Evolutionary conservation across 30 jellyfish, hydroid and myxozoan genomes (phyloP).

Genomic region (Catostylus mosaicus): DNA sequence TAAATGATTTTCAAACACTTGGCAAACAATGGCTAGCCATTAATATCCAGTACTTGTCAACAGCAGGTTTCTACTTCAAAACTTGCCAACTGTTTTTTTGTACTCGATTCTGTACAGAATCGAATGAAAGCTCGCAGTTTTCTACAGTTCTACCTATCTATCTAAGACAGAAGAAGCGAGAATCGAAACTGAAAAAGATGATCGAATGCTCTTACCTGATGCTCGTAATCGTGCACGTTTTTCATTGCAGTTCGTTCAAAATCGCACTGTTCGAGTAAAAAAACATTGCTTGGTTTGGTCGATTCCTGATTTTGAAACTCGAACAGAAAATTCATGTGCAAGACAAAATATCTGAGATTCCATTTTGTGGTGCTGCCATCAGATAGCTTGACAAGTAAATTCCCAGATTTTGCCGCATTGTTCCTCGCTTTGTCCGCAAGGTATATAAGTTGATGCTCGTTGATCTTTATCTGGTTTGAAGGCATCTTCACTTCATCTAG

Average conservation of each 20-base stretch:
- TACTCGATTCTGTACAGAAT: no score
- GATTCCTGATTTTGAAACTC: conserved; percentile 65
- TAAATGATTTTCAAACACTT: conserved; percentile 1
- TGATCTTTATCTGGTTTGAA: conserved; percentile 30
- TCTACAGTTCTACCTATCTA: no score
- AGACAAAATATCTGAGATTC: conserved; percentile 51
- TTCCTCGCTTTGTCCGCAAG: conserved; percentile 68
- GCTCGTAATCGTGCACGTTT: conserved; percentile 61
- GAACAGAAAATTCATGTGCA: conserved; percentile 68
- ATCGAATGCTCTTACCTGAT: conserved; percentile 46
- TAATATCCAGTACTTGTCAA: conserved; percentile 6
- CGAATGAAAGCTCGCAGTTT: no score
- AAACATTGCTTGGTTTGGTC: conserved; percentile 39
- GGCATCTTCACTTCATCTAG: conserved; percentile 44
- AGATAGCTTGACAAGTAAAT: conserved; percentile 45
- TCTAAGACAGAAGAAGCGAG: neutral
- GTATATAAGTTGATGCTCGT: conserved; percentile 56
- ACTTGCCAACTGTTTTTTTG: no score
- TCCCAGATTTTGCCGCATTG: conserved; percentile 62
- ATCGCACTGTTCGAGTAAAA: conserved; percentile 68
- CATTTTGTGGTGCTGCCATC: conserved; percentile 67
- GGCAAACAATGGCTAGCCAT: conserved; percentile 4
- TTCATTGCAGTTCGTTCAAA: conserved; percentile 67
- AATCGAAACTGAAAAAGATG: neutral
- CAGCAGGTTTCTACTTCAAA: neutral